Base-by-base conservation (phyloP, 2,797 vertebrate species). In the Falco biarmicus region DNA sequence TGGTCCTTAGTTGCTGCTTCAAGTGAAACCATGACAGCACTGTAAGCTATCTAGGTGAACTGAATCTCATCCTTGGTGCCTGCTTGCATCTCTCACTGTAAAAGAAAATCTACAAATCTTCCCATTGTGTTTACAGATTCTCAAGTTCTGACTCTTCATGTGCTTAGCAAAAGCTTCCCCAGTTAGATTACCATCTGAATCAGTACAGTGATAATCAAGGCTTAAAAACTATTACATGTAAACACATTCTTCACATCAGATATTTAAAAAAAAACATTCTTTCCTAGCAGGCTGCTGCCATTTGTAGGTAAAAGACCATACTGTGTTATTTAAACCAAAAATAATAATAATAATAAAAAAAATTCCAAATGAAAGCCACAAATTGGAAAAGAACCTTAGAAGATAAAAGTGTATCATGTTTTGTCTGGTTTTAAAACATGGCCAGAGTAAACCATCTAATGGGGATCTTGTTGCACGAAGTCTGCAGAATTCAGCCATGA, bases 391-490 rank as follows among this genome's bases (percentile, higher is more conserved):
- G 71, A 89, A 94, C 53, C 22, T 41, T 83, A 83, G 89, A 87
- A 97, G 97, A 96, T 93, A 94, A 91, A 97, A 97, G 28, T 57
- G 34, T 80, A 90, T 95, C 88, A 76, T 95, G 81, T 95, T 98
- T 97, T 97, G 83, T 97, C 85, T 95, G 90, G 32, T 98, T 97
- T 96, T 88, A 41, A 98, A 96, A 94, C 81, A 64, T 69, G 12
- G 87, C 95, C 97, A 98, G 96, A 89, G 87, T 87, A 97, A 98
- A 97, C 95, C 84, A 97, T 98, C 98, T 98, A 97, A 96, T 70
- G 81, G 4, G 16, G 87, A 97, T 98, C 96, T 97, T 94, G 68
- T 98, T 98, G 97, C 97, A 97, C 84, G 97, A 96, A 96, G 84
- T 97, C 96, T 98, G 91, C 84, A 97, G 97, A 97, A 97, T 97